Evolutionary conservation across 2,113 vertebrate genomes (phyloP), one percentile per base, ranked within the genome.

Genomic region (Eolophus roseicapilla): DNA sequence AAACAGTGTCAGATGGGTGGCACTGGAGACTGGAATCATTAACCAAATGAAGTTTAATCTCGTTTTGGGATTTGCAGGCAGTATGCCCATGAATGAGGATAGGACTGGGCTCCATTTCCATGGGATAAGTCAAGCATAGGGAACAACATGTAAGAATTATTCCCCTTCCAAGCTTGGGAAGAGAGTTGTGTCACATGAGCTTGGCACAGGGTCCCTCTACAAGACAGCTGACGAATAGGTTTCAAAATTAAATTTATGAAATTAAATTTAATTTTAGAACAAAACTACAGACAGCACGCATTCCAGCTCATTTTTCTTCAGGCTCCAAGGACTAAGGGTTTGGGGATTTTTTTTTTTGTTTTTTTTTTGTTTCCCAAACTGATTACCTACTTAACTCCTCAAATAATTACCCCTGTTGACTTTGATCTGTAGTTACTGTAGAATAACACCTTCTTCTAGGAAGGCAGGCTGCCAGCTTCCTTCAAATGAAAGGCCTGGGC

Each of bases 321-420:
- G 94, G 63, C 95, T 93, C 91, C 89, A 92, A 94, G 77, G 80
- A 82, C 35, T 82, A 71, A 92, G 70, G 31, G 25, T 24, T 33
- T 64, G 9, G 13, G 27, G 21, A 24, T 16, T 77, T 79, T 57
- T 94, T 65, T 37, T 69, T 82, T 84, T 74, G 41, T 81, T 41
- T 92, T 93, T 91, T 41, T 92, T 93, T 92, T 92, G 65, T 93
- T 96, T 93, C 68, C 62, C 55, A 95, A 96, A 94, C 83, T 94
- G 67, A 95, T 88, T 97, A 78, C 63, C 76, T 85, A 87, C 90
- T 94, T 96, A 82, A 75, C 74, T 92, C 85, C 83, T 93, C 64
- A 97, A 97, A 95, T 96, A 97, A 97, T 97, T 95, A 96, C 55
- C 44, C 44, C 46, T 62, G 90, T 37, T 96, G 83, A 86, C 95